Evolutionary conservation across 2,113 vertebrate species (phyloP).

Genomic region (Panthera tigris): DNA sequence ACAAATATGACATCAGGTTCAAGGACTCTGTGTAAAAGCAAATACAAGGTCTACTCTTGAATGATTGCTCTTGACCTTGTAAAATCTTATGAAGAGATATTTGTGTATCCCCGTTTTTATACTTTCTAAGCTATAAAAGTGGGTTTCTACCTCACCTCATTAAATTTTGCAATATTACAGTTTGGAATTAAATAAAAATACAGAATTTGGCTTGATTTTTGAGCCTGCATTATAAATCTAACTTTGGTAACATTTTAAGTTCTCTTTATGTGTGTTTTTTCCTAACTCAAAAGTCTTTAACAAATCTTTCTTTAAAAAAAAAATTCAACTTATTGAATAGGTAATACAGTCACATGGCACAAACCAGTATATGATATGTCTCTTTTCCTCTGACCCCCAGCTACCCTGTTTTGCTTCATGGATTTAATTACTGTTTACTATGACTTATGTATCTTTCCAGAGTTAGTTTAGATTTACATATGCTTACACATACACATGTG

Average conservation of each 20-base stretch:
- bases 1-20: not conserved
- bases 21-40: not conserved
- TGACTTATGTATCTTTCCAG: not conserved
- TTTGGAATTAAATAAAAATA: slow-evolving; percentile 58
- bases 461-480: not conserved
- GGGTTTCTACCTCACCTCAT: slow-evolving; percentile 40
- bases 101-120: slow-evolving; percentile 34
- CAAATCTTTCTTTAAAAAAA: not conserved
- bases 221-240: slow-evolving; percentile 46
- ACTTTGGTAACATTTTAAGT: not conserved
- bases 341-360: not conserved
- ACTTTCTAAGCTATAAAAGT: slow-evolving; percentile 40
- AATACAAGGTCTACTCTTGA: not conserved
- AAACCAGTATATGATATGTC: not conserved
- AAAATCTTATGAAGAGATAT: not conserved
- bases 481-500: not conserved
- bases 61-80: not conserved
- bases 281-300: not conserved
- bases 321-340: not conserved
- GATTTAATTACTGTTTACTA: not conserved
- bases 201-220: slow-evolving; percentile 46
- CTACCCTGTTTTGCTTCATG: not conserved
- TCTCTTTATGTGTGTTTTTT: not conserved
- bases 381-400: not conserved
- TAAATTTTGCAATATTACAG: slow-evolving; percentile 33